Evolutionary conservation across 2,113 vertebrate species (phyloP), one percentile per base, ranked within the genome.

Genomic region (Apteryx owenii): DNA sequence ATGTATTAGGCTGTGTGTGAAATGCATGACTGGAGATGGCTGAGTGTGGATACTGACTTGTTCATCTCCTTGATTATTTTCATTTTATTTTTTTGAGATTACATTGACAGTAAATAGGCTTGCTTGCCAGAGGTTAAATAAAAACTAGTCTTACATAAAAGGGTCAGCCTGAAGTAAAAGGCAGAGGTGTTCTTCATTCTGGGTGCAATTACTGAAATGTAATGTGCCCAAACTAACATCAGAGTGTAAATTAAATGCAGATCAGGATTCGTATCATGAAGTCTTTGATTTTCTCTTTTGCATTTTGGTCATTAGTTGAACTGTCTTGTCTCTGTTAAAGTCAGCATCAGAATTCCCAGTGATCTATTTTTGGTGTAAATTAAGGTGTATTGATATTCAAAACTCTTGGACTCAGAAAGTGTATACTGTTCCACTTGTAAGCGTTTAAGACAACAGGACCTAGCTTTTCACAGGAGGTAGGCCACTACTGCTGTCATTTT

Each of bases 401-500:
- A 82, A 31, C 8, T 81, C 36, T 38, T 65, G 23, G 12, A n/a
- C 68, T 80, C 8, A 14, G 48, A 12, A 40, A 31, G 19, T 17
- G 2, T 31, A 18, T 36, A 4, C 12, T 62, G 9, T 7, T 79
- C 9, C 18, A 6, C 6, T 61, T 64, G 3, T 7, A 16, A 0
- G 0, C 31, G 20, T 16, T 81, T 2, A 10, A 60, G 29, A 40
- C 42, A 93, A 14, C 5, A 64, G 38, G 5, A 56, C 22, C 5
- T 16, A 51, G 3, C 8, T 44, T 88, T 81, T 9, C 3, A 1
- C 14, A 26, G 9, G 10, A 14, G 7, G 51, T 70, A 65, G 23
- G 5, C 5, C 9, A 21, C 9, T 0, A 1, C 22, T 78, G 17
- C 28, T 79, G 2, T 16, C 20, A n/a, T 54, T 94, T 85, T 85